These are phyloP conservation scores for Temnothorax rugatulus DNA, from an alignment of 2,888 invertebrate species.

Conservation along the genomic window DNA sequence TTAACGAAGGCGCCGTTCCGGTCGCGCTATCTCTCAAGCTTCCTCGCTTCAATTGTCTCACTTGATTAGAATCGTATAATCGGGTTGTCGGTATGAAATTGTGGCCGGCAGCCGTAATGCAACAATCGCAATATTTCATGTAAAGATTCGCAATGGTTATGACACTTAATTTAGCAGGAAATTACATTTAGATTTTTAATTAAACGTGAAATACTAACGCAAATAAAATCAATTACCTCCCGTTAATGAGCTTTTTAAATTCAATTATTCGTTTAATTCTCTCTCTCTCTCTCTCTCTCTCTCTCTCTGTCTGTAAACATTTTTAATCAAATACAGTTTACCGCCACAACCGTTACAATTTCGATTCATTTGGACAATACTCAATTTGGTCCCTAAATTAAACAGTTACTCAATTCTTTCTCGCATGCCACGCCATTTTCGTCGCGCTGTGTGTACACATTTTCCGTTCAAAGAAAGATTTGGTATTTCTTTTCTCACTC, in stretches of 20 bases:
- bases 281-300: constrained; percentile 6
- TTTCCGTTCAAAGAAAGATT: background rate
- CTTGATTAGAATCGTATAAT: constrained; percentile 39
- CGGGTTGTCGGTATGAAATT: background rate
- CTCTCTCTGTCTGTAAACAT: constrained; percentile 1
- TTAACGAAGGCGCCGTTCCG: constrained; percentile 57
- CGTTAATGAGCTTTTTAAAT: constrained; percentile 27
- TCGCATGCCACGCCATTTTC: background rate
- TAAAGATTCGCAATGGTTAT: background rate
- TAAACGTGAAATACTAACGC: background rate
- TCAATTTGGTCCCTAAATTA: constrained; percentile 3
- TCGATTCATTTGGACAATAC: constrained; percentile 1
- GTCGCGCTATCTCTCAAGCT: constrained; percentile 22
- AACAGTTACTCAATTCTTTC: background rate
- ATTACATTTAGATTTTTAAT: constrained; percentile 40
- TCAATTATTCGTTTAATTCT: constrained; percentile 26
- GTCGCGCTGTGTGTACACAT: background rate
- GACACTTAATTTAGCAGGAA: constrained; percentile 18
- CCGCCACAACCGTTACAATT: background rate
- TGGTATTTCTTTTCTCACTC: constrained; percentile 5
- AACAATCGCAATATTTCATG: constrained; percentile 6
- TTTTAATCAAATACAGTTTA: constrained; percentile 26
- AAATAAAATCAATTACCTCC: constrained; percentile 24
- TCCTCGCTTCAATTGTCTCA: constrained; percentile 9
- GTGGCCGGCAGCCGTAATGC: background rate